A percentile compares a stretch with the other conserved stretches of the same genome.
Evolutionary conservation across 2,113 vertebrate species (phyloP).

Genomic region (Condylura cristata): DNA sequence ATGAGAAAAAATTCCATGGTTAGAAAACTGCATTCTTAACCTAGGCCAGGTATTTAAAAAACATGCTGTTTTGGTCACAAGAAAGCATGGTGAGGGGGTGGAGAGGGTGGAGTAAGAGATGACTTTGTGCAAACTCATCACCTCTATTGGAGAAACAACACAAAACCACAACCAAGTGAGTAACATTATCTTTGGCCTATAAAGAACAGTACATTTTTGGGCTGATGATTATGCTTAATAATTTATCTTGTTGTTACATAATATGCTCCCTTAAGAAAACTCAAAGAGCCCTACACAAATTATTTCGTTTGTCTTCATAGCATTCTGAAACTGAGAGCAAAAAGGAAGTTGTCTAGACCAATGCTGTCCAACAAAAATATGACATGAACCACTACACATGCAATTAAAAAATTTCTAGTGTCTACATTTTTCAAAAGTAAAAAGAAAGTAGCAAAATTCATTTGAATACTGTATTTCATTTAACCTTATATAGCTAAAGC

Average conservation of each 20-base stretch:
- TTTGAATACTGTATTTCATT: too few relatives aligned
- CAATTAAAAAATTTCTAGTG: neutral
- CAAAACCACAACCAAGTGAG: neutral
- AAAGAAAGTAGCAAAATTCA: neutral
- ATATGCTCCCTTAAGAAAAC: conserved; percentile 42
- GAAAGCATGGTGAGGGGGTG: neutral
- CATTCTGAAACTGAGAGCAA: neutral
- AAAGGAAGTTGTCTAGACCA: conserved; percentile 15
- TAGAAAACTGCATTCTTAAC: conserved; percentile 62
- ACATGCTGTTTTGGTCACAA: conserved; percentile 14
- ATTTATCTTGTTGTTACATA: conserved; percentile 52
- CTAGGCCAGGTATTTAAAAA: conserved; percentile 64
- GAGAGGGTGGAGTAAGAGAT: neutral
- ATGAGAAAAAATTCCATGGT: neutral
- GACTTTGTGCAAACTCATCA: conserved; percentile 39
- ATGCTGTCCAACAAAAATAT: neutral
- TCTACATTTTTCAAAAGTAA: neutral
- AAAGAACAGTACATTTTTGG: conserved; percentile 38
- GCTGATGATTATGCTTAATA: conserved; percentile 38
- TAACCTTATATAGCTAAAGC: neutral
- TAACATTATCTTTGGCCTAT: conserved; percentile 57
- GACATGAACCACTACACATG: neutral
- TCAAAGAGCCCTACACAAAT: neutral
- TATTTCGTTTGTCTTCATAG: conserved; percentile 46
- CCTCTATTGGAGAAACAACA: conserved; percentile 42